A percentile compares a stretch with the other conserved stretches of the same genome.
Conservation (phyloP, 2,113 vertebrate species). For the Cyanocitta stelleri region DNA sequence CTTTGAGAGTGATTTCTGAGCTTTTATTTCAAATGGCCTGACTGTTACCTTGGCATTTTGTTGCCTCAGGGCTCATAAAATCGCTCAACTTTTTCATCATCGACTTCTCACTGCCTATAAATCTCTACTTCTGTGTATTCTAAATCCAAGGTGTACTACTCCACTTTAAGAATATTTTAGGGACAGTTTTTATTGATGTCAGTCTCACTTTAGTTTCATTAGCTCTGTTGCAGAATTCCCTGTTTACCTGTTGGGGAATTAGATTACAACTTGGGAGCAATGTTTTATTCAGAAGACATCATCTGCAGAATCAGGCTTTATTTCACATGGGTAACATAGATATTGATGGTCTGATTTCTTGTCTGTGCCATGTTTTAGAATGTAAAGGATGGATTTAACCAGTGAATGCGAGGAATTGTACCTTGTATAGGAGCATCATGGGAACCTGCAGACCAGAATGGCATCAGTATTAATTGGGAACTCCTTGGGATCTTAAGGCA, state of each 20-base stretch:
- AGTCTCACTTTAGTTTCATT: neutral
- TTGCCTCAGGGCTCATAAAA: slow-evolving; percentile 26
- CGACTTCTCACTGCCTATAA: neutral
- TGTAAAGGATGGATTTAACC: neutral
- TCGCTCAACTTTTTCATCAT: neutral
- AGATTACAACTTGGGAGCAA: neutral
- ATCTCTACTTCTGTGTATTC: neutral
- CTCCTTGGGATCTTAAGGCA: neutral
- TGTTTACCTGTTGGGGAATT: neutral
- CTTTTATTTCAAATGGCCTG: slow-evolving; percentile 33
- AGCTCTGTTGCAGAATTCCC: neutral
- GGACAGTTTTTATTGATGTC: neutral
- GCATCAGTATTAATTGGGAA: neutral
- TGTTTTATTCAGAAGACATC: neutral
- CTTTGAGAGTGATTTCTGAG: slow-evolving; percentile 3
- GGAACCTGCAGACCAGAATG: neutral
- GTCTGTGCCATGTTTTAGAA: neutral
- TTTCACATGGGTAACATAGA: neutral
- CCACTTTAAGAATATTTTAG: neutral
- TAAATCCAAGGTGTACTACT: neutral
- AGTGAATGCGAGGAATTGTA: neutral
- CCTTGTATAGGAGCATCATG: neutral
- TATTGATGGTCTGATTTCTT: neutral
- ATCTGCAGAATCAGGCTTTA: neutral
- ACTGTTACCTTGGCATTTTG: neutral